Base-by-base conservation (phyloP, 2,797 vertebrate genomes). In the Acipenser oxyrinchus region DNA sequence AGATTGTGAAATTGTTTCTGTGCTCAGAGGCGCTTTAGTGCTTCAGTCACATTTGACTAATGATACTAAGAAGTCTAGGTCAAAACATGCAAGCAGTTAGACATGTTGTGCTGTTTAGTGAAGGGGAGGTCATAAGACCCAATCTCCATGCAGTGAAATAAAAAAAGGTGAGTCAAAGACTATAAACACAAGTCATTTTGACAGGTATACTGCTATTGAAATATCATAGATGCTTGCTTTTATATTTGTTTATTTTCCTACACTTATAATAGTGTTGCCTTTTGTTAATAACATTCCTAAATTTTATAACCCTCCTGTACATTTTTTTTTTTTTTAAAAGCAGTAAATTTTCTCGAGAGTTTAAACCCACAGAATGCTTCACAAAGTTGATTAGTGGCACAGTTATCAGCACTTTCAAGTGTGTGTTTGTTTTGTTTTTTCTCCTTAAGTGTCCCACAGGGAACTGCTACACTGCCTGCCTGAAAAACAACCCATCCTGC, bases 301-400 rank as follows among this genome's bases (percentile, higher is more conserved):
- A 58, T n/a, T 1, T 10, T 58, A 6, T 58, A 12, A 52, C 11
- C 51, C 11, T 8, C 51, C 51, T 8, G 11, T 8, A 52, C 51
- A 52, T 52, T 3, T 52, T 52, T 52, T 52, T 52, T 52, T 52
- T 52, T 53, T 9, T 53, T 8, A 53, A 12, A 12, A 9, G 51
- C 12, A 12, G 74, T 76, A 73, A 70, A 65, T 63, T 71, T 78
- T 76, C 78, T 80, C 71, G 72, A 4, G 49, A 70, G 66, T 71
- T 81, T 70, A 82, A 79, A 69, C 69, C 64, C 62, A 52, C 49
- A 69, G 15, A 55, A 70, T 65, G 10, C 81, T 78, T 59, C 65
- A 68, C 75, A 0, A 70, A 77, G 69, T 63, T 58, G 64, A 65
- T 62, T 73, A 51, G 70, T 68, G 69, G 70, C 64, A 75, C 68